These are phyloP conservation scores for Bradypodion ventrale DNA, from an alignment of 2,797 vertebrate species.

Conservation along the genomic window DNA sequence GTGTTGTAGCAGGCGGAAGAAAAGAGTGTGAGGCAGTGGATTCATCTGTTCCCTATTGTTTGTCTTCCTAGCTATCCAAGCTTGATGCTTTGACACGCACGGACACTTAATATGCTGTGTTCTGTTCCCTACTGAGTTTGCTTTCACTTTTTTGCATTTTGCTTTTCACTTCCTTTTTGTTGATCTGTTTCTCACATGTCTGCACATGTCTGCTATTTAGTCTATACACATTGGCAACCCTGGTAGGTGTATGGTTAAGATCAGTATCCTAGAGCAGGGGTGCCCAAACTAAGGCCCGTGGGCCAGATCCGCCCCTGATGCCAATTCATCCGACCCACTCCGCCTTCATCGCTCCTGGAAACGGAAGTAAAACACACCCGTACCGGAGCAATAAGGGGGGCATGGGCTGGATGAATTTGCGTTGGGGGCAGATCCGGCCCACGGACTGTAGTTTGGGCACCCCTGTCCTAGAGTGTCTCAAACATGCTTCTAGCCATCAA, in stretches of 20 bases:
- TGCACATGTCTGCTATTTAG: slow-evolving; percentile 43
- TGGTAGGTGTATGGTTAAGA: slow-evolving; percentile 37
- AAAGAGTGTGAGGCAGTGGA: slow-evolving; percentile 33
- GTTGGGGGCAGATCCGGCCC: no score
- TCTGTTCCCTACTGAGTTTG: slow-evolving; percentile 41
- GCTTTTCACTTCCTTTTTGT: slow-evolving; percentile 31
- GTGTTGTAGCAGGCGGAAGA: slow-evolving; percentile 45
- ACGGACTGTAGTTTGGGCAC: no score
- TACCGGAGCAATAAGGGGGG: no score
- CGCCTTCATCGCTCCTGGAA: no score
- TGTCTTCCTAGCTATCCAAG: slow-evolving; percentile 47
- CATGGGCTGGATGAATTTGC: no score
- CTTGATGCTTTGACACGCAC: slow-evolving; percentile 48
- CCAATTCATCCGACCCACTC: no score
- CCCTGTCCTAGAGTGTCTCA: not conserved
- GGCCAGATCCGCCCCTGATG: no score
- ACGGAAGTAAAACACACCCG: no score
- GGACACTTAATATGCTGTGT: slow-evolving; percentile 42
- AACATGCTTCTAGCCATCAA: not conserved
- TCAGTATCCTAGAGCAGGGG: slow-evolving; percentile 28
- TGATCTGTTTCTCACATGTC: slow-evolving; percentile 42
- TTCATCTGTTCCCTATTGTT: slow-evolving; percentile 57
- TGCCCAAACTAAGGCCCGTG: no score
- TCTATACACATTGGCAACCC: slow-evolving; percentile 33
- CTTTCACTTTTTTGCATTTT: slow-evolving; percentile 60